Base-by-base conservation (phyloP, 2,797 vertebrate genomes). In the Danio albolineatus region DNA sequence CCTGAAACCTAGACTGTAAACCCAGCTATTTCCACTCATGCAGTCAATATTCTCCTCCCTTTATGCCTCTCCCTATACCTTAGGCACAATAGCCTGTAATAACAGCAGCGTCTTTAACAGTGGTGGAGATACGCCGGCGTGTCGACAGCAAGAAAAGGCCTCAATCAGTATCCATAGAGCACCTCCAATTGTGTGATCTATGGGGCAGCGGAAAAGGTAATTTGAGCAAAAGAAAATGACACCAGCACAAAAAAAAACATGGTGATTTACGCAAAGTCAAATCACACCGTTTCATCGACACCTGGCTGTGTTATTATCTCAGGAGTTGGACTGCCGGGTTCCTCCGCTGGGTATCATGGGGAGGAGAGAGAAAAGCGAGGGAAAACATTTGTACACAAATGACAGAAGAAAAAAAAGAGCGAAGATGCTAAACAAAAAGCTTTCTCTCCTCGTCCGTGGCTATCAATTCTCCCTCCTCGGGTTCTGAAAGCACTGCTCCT, bases 251-350 rank as follows among this genome's bases (percentile, higher is more conserved):
- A 89, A 28, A n/a, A 89, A 89, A 89, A 86, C 90, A 92, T 88
- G 88, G 91, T 92, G 91, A 93, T 95, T 94, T 93, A 92, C 89
- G 87, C 92, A 93, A 91, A 94, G 93, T 90, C 90, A 92, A 93
- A 94, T 94, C 89, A 92, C 90, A 89, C 90, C 90, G 92, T 92
- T 90, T 91, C 86, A 88, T 90, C 87, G 89, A 91, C 88, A 90
- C 91, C 92, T 93, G 90, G 82, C 93, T 94, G 91, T 94, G 92
- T 93, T 93, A 94, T 94, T 94, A 94, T 94, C 92, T 94, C 92
- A 93, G 87, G 86, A 90, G 89, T 91, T 86, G 90, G 92, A 91
- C 86, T 86, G 73, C 80, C 79, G 4, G 83, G 87, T 90, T 92
- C 84, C 85, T 90, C 85, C 56, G 65, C 82, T 57, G 56, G 87